Evolutionary conservation across 92 coral and sea anemone species (phyloP).

Genomic region (Diadumene lineata): DNA sequence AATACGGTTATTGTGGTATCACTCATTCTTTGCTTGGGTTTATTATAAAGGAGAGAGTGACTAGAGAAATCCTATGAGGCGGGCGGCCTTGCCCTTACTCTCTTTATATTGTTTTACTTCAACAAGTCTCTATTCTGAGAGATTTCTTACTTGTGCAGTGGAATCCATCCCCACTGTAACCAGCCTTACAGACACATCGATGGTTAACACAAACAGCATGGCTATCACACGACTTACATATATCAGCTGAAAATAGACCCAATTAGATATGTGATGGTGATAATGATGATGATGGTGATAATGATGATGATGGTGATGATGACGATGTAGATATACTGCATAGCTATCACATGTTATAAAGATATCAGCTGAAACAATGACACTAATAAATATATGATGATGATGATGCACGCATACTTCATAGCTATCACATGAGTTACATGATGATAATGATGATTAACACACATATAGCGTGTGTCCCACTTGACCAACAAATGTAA

Average conservation of each 20-base stretch:
- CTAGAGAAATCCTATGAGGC: no score
- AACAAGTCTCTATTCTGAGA: not conserved
- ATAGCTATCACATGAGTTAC: no score
- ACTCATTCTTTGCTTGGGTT: no score
- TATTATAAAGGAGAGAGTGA: no score
- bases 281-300: not conserved
- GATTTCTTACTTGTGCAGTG: constrained; percentile 47
- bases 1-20: no score
- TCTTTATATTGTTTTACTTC: not conserved
- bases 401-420: no score
- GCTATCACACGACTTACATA: constrained; percentile 35
- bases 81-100: no score
- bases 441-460: no score
- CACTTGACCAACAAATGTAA: no score
- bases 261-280: not conserved
- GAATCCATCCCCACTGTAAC: constrained; percentile 52
- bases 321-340: not conserved
- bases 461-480: no score
- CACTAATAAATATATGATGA: no score
- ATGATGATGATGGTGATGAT: not conserved
- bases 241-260: constrained; percentile 22
- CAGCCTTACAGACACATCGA: constrained; percentile 53
- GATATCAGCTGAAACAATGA: no score
- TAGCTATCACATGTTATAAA: not conserved
- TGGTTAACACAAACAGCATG: constrained; percentile 46